Conservation (phyloP, 2,888 invertebrate genomes). For the Monochamus alternatus region DNA sequence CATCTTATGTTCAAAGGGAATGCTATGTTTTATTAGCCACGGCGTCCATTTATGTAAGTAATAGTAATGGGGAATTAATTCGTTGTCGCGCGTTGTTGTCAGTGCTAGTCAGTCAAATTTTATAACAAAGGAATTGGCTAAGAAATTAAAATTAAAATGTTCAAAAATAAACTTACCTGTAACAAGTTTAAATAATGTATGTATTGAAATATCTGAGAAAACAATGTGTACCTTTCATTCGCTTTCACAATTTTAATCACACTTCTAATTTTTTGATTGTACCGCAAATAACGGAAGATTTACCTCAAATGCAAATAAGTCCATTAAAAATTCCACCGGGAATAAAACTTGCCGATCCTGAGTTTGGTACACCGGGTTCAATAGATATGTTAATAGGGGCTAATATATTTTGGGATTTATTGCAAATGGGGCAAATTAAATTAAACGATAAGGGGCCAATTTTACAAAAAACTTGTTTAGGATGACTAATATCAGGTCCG, state of each 20-base stretch:
- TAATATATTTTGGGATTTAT: constrained; percentile 9
- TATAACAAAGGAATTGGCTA: not conserved
- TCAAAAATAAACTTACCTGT: constrained; percentile 13
- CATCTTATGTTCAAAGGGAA: not conserved
- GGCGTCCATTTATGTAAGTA: not conserved
- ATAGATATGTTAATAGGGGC: constrained; percentile 16
- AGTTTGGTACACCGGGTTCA: constrained; percentile 4
- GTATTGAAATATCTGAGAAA: not conserved
- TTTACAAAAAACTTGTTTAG: constrained; percentile 15
- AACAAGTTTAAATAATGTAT: constrained; percentile 11
- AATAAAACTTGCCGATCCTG: constrained; percentile 1
- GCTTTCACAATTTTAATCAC: not conserved
- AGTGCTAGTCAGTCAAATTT: too few species aligned
- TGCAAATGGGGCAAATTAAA: constrained; percentile 10
- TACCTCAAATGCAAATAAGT: constrained; percentile 5
- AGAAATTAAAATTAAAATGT: constrained; percentile 8
- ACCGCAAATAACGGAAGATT: not conserved
- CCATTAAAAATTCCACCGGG: constrained; percentile 9
- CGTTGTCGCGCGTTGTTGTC: not conserved
- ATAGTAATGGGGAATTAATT: not conserved
- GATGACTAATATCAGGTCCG: constrained; percentile 17
- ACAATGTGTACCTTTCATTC: constrained; percentile 14
- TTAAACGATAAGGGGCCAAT: constrained; percentile 2
- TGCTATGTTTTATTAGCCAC: constrained; percentile 2
- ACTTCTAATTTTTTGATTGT: constrained; percentile 13